Conservation (phyloP, 2,888 invertebrate species). For the Scaeva pyrastri region DNA sequence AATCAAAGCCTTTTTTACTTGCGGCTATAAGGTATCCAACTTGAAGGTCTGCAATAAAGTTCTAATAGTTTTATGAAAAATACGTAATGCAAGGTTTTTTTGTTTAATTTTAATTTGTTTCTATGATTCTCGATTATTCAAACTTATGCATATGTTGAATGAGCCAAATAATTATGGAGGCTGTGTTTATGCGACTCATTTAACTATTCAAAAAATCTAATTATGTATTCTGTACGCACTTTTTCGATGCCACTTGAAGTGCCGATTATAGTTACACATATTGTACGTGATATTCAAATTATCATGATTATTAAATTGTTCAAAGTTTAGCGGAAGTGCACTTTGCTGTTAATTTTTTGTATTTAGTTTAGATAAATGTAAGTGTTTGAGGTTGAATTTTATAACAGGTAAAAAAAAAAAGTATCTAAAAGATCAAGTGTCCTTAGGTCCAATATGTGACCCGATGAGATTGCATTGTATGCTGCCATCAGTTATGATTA, state of each 20-base stretch:
- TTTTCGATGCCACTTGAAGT: conserved; percentile 42
- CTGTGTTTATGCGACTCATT: conserved; percentile 43
- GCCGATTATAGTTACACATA: conserved; percentile 35
- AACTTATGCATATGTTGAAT: conserved; percentile 14
- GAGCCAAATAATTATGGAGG: conserved; percentile 34
- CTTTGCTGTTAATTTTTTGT: background rate
- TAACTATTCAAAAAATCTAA: conserved; percentile 19
- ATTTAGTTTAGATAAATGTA: background rate
- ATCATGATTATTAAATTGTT: background rate
- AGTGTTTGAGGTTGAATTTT: background rate
- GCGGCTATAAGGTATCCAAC: conserved; percentile 39
- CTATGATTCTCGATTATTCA: conserved; percentile 25
- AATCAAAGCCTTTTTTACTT: conserved; percentile 29
- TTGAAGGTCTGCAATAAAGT: conserved; percentile 48
- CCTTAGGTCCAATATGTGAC: no score
- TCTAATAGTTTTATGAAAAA: conserved; percentile 41
- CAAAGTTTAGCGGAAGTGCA: conserved; percentile 19
- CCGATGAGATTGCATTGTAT: no score
- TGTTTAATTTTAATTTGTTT: background rate
- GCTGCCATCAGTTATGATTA: no score
- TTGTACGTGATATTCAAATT: conserved; percentile 44
- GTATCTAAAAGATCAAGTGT: no score
- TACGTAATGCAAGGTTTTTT: conserved; percentile 35
- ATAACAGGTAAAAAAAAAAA: background rate
- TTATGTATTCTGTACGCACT: conserved; percentile 54